Conservation (phyloP, 2,888 invertebrate species). For the Pseudoips prasinana region DNA sequence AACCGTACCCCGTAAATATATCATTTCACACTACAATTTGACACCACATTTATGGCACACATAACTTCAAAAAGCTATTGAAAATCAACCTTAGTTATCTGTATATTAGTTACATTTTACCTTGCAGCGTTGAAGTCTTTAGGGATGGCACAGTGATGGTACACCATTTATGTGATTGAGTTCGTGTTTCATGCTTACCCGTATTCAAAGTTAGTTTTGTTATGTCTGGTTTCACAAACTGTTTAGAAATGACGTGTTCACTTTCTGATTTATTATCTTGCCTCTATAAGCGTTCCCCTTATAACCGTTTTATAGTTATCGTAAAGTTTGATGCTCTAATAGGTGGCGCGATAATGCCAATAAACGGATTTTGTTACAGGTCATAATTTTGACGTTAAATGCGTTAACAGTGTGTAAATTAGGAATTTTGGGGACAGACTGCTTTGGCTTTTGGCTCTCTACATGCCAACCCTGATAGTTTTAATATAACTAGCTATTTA, state of each 20-base stretch:
- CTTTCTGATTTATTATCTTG: constrained; percentile 52
- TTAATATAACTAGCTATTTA: no score
- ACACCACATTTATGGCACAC: constrained; percentile 57
- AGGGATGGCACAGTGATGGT: constrained; percentile 44
- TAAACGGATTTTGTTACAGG: constrained; percentile 21
- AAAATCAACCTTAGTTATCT: constrained; percentile 43
- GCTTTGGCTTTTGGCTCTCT: no score
- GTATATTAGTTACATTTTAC: constrained; percentile 26
- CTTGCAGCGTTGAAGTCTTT: constrained; percentile 6
- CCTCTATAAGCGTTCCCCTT: constrained; percentile 33
- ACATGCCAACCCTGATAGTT: no score
- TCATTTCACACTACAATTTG: constrained; percentile 73
- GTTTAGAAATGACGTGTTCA: constrained; percentile 39
- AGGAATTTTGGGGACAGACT: no score
- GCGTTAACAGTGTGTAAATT: no score
- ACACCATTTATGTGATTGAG: constrained; percentile 59
- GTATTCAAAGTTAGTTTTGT: constrained; percentile 58
- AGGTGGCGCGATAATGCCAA: constrained; percentile 53
- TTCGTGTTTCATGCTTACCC: constrained; percentile 49
- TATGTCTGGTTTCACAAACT: constrained; percentile 55
- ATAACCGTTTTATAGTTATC: constrained; percentile 32
- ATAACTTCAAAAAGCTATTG: constrained; percentile 25
- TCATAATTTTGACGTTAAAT: no score
- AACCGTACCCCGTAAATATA: constrained; percentile 54
- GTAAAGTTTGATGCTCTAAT: constrained; percentile 50